Percentiles rank a stretch among this genome's conserved stretches.
phyloP scores from a whole-genome alignment of 2,888 invertebrate species.

The Drosophila niveifrons region DNA sequence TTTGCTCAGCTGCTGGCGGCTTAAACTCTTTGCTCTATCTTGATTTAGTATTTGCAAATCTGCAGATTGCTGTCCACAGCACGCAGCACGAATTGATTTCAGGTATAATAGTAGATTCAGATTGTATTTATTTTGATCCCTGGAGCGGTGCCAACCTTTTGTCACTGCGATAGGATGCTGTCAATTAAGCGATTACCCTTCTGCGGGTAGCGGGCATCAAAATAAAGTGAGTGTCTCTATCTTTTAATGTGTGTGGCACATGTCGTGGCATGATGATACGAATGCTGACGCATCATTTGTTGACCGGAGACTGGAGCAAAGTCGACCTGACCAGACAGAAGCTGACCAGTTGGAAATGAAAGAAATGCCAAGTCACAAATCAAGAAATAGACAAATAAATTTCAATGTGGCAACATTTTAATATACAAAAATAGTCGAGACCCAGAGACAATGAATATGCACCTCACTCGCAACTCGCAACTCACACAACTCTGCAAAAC shows the following conservation, averaged over 20 bases:
- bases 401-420: constrained; percentile 76
- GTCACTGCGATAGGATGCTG: constrained; percentile 22
- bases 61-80: constrained; percentile 32
- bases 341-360: constrained; percentile 31
- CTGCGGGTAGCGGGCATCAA: not conserved
- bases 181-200: constrained; percentile 58
- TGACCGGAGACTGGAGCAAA: constrained; percentile 54
- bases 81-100: constrained; percentile 35
- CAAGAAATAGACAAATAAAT: constrained; percentile 74
- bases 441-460: constrained; percentile 46
- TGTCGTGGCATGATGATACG: constrained; percentile 56
- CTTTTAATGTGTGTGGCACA: constrained; percentile 67
- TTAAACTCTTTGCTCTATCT: not conserved
- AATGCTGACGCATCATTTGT: constrained; percentile 77
- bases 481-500: constrained; percentile 49
- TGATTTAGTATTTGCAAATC: constrained; percentile 34
- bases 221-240: constrained; percentile 31
- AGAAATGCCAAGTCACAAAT: constrained; percentile 75
- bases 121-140: not conserved
- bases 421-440: constrained; percentile 70
- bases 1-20: not conserved
- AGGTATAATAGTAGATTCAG: constrained; percentile 14
- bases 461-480: constrained; percentile 17
- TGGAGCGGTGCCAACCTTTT: not conserved
- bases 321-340: constrained; percentile 5